Base-by-base conservation (phyloP, 2,888 invertebrate genomes). In the Ectropis crepuscularia region DNA sequence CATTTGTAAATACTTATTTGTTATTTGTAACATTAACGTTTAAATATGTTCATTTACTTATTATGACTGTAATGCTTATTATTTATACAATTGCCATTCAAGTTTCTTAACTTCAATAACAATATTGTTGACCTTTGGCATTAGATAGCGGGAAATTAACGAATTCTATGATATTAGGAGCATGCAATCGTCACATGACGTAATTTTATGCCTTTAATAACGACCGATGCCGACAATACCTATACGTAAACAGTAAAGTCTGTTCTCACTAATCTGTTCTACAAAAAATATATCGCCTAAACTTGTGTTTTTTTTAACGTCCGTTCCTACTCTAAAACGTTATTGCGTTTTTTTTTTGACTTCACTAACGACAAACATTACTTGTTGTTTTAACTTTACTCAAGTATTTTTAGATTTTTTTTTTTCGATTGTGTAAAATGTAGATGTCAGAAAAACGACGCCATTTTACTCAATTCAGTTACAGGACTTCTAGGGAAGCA, bases 91-190 rank as follows among this genome's bases (percentile, higher is more conserved):
- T 76, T 68, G 57, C 69, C 72, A 72, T 75, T 71, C 67, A 70
- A 72, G 71, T 74, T 73, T 68, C 46, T 61, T 63, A 62, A 63
- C 64, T 61, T 63, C 65, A 71, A 70, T 70, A 80, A 79, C 73
- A 77, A 76, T 79, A 76, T 72, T 74, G 60, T 54, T 61, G 82
- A 81, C 79, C 81, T 77, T 57, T 75, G 80, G 70, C 79, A 79
- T 70, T 57, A 67, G 72, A 70, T 72, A 70, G 54, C 38, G 61
- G 59, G 54, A 64, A 69, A 72, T 72, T 76, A 75, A 81, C 78
- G 71, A 81, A 81, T 81, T 75, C 72, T 68, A 74, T 71, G 71
- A 67, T 61, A 73, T 69, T 75, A 66, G 66, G 70, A 73, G 67
- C 65, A 78, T 71, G 78, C 78, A 72, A 77, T 69, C 70, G 67